Percentiles rank a stretch among this genome's conserved stretches.
These are phyloP conservation scores for Hetaerina titia DNA, from an alignment of 2,888 invertebrate genomes.

Conservation along the genomic window DNA sequence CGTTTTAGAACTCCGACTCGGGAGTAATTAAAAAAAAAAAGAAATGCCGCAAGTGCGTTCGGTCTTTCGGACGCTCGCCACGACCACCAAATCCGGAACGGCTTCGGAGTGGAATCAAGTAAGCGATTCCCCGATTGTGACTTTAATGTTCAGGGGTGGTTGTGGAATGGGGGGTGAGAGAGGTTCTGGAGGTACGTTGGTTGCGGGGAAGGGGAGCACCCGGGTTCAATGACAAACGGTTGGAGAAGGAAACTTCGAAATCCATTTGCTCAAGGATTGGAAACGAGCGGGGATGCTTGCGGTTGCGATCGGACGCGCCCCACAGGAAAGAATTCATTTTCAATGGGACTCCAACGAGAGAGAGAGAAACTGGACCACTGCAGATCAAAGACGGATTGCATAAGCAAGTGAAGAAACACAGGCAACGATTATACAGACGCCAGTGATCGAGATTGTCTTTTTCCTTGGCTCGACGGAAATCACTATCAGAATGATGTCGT, in stretches of 20 bases:
- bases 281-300: no score
- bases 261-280: background rate
- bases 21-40: background rate
- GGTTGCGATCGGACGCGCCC: background rate
- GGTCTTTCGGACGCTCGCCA: background rate
- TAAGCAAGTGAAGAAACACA: background rate
- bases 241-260: background rate
- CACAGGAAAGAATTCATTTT: background rate
- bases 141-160: background rate
- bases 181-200: background rate
- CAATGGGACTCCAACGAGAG: background rate
- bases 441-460: background rate
- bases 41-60: background rate
- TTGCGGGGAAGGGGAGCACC: background rate
- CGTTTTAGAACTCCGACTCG: background rate
- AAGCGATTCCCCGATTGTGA: background rate
- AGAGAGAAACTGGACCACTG: background rate
- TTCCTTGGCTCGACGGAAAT: background rate
- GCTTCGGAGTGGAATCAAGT: background rate
- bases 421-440: background rate
- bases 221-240: background rate
- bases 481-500: background rate
- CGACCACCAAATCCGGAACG: background rate
- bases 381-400: constrained; percentile 14
- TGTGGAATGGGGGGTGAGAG: background rate